Base-by-base conservation (phyloP, 1,140 invertebrate species). In the Diorhabda sublineata region DNA sequence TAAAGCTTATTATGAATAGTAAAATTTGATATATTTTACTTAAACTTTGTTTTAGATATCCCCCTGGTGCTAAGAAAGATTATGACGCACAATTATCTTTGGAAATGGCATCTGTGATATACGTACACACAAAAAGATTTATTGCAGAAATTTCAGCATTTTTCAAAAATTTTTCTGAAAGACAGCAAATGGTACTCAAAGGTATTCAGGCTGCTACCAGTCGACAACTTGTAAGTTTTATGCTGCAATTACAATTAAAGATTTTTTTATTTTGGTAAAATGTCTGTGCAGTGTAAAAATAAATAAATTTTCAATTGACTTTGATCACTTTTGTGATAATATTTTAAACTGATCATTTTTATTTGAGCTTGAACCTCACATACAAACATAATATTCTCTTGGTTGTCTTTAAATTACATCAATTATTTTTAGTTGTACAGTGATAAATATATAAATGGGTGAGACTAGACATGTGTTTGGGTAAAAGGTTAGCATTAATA, bases 121-220 rank as follows among this genome's bases (percentile, higher is more conserved):
- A 98, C 82, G 90, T 97, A 52, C 96, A 99, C 79, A 98, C 97
- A 0, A 94, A 98, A 76, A 85, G 96, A 62, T 99, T 98, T 83
- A 87, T 96, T 45, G 87, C 89, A 0, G 95, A 98, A 80, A 83
- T 98, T 11, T 89, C 95, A 71, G 87, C 89, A 0, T 98, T 98
- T 81, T 91, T 94, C 63, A 85, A 91, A 42, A 91, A 97, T 74
- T 96, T 98, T 77, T 87, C 91, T 8, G 89, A 95, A 75, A 52
- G 61, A 63, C 80, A 97, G 3, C 90, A 95, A 76, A 88, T 90
- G 66, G 84, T 92, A 52, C 85, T 92, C 79, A 83, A 84, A 2
- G 85, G 87, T 65, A 81, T 89, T 64, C 75, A 84, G 11, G 81
- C 83, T 41, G 85, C 84, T 3, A 80, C 80, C 6, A 78, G 75